Conservation (phyloP, 2,888 invertebrate genomes). For the Agrotis puta region DNA sequence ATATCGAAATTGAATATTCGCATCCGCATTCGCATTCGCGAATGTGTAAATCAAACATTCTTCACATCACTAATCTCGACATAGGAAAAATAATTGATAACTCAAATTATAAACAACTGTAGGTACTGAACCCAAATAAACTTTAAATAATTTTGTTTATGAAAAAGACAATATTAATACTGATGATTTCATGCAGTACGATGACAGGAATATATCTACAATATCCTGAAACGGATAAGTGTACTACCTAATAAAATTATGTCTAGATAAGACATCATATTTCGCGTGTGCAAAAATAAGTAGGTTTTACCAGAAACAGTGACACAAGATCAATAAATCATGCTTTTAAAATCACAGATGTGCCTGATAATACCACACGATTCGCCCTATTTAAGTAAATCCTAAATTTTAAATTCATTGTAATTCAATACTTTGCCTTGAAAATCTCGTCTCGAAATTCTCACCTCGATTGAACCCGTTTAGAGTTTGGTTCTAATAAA, state of each 20-base stretch:
- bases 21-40: too few species aligned
- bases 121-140: too few species aligned
- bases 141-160: too few species aligned
- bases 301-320: not conserved
- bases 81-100: too few species aligned
- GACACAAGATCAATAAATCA: not conserved
- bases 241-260: not conserved
- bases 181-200: not conserved
- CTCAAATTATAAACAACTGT: too few species aligned
- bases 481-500: constrained; percentile 85
- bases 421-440: constrained; percentile 58
- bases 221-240: not conserved
- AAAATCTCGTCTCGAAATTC: constrained; percentile 72
- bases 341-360: constrained; percentile 2
- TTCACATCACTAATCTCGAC: too few species aligned
- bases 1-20: too few species aligned
- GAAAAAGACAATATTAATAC: too few species aligned
- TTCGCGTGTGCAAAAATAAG: not conserved
- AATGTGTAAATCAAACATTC: too few species aligned
- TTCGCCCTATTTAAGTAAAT: constrained; percentile 41
- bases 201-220: not conserved
- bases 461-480: constrained; percentile 84
- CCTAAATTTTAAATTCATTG: constrained; percentile 38
- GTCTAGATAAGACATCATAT: not conserved
- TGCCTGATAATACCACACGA: constrained; percentile 39